Percentiles rank a stretch among this genome's conserved stretches.
These are phyloP conservation scores for Apolygus lucorum DNA, from an alignment of 1,140 invertebrate genomes.

Conservation along the genomic window DNA sequence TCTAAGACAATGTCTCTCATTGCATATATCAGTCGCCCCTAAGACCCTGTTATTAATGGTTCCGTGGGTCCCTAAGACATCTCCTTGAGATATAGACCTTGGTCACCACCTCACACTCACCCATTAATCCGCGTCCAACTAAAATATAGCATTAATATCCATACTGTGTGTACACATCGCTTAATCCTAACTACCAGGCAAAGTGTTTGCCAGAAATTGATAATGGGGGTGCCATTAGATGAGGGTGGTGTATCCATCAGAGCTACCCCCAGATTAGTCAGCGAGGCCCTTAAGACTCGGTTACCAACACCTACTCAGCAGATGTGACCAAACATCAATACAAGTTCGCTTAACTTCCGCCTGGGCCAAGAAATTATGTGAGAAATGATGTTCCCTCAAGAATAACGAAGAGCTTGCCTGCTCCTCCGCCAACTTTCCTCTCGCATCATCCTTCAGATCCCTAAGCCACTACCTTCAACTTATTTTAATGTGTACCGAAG, in stretches of 20 bases:
- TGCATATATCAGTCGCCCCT: constrained; percentile 27
- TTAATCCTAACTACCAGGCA: constrained; percentile 23
- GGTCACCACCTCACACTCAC: constrained; percentile 23
- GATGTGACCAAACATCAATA: constrained; percentile 20
- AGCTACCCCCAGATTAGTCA: constrained; percentile 19
- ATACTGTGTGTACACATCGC: constrained; percentile 29
- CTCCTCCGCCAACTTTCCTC: not conserved
- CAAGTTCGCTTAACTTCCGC: constrained; percentile 3
- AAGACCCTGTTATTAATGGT: constrained; percentile 28
- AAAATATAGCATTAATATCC: constrained; percentile 31
- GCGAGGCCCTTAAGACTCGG: constrained; percentile 19
- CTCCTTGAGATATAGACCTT: constrained; percentile 26
- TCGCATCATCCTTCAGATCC: too few relatives aligned
- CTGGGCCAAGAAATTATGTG: not conserved
- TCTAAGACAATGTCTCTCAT: constrained; percentile 23
- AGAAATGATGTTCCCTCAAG: not conserved
- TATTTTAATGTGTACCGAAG: too few relatives aligned
- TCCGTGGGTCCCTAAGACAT: not conserved
- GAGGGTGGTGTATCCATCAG: constrained; percentile 24
- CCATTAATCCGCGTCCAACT: constrained; percentile 29
- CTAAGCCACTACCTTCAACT: too few relatives aligned
- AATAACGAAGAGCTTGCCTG: not conserved
- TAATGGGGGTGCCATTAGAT: constrained; percentile 26
- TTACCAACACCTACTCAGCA: constrained; percentile 17
- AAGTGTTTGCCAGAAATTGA: constrained; percentile 23